Evolutionary conservation across 2,113 vertebrate species (phyloP), one percentile per base, ranked within the genome.

Genomic region (Sciurus niger): DNA sequence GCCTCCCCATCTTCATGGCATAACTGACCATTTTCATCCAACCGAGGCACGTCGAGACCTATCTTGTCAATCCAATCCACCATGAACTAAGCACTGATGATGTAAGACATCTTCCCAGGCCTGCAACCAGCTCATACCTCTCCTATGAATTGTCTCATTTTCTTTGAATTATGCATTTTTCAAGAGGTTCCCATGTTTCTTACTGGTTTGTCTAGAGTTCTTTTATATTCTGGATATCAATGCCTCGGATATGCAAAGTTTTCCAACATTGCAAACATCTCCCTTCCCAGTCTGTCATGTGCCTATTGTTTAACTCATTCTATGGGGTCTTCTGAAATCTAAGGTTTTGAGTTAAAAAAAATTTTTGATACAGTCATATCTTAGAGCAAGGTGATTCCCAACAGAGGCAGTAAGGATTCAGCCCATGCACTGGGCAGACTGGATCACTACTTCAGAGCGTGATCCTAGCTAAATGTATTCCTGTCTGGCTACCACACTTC

Each of bases 311-410:
- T 77, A 68, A 92, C 14, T 89, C 93, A 65, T 46, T 63, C 24
- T 40, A 51, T 12, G 1, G 37, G 78, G 46, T 72, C 43, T 86
- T 87, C 25, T 82, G 32, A 94, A 88, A 85, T 92, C 58, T 51
- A 84, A 93, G 84, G 60, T 77, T 91, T 40, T n/a, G 25, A 84
- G 46, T 93, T 30, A 72, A 55, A 83, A 87, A 18, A 8, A 73
- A 53, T 0, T 25, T 65, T 37, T 58, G 48, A n/a, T 53, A 43
- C 37, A 79, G 58, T 70, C 78, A 40, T 22, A 72, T 76, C 80
- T 91, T 67, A 91, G 46, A 89, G 30, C 40, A 95, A 84, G 63
- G 65, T 73, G 60, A 89, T 51, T 76, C 70, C 46, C 85, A 78
- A 91, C 67, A 77, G 55, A 9, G 76, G 4, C 17, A 28, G 8